A percentile compares a stretch with the other conserved stretches of the same genome.
Conservation (phyloP, 2,888 invertebrate genomes). For the Thysanoteuthis rhombus region DNA sequence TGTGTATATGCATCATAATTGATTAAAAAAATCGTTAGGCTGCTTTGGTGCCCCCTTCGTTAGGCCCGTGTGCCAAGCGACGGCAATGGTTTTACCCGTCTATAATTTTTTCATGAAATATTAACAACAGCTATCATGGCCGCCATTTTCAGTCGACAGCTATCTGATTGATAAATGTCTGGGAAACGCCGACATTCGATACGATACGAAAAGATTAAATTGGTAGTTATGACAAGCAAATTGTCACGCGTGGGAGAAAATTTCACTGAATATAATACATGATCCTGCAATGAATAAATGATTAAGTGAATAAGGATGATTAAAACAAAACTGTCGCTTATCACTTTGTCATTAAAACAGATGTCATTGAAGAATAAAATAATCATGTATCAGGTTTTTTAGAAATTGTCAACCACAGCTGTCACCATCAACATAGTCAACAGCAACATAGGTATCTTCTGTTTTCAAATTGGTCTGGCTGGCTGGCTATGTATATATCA, state of each 20-base stretch:
- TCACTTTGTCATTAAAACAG: neutral
- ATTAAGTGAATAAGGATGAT: neutral
- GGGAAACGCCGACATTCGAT: neutral
- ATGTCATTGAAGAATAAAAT: neutral
- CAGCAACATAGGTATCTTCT: too few relatives aligned
- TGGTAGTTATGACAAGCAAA: neutral
- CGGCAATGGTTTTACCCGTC: too few relatives aligned
- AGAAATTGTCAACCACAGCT: too few relatives aligned
- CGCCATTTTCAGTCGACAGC: neutral
- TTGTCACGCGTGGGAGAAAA: neutral
- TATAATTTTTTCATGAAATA: neutral
- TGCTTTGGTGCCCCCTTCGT: too few relatives aligned
- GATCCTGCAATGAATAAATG: neutral
- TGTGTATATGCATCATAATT: too few relatives aligned
- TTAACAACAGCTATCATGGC: neutral
- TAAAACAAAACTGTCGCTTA: neutral
- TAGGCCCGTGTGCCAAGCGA: too few relatives aligned
- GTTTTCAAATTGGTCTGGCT: too few relatives aligned
- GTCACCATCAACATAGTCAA: too few relatives aligned
- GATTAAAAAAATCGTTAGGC: too few relatives aligned
- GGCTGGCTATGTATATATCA: too few relatives aligned
- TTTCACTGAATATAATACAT: neutral
- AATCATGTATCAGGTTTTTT: too few relatives aligned
- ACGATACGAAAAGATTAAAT: neutral
- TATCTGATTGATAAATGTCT: neutral